Conservation (phyloP, 2,113 vertebrate genomes). For the Sporophila hypoxantha region DNA sequence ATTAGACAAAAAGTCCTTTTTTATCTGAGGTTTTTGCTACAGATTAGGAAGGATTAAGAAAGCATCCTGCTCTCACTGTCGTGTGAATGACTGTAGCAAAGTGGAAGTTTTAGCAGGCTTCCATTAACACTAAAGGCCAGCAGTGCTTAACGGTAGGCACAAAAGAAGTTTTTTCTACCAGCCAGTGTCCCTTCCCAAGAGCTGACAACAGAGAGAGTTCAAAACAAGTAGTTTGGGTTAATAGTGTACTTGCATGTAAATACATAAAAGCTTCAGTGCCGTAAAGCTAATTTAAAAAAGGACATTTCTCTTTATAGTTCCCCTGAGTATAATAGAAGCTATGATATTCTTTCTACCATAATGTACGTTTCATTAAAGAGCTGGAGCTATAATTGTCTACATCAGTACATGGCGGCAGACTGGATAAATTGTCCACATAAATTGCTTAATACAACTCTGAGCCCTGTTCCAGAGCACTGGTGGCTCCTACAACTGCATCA, state of each 20-base stretch:
- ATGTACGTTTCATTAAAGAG: conserved; percentile 68
- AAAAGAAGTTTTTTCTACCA: conserved; percentile 5
- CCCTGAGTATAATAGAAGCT: conserved; percentile 63
- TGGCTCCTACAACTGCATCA: conserved; percentile 9
- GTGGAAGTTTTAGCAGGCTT: conserved; percentile 44
- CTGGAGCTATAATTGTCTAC: conserved; percentile 66
- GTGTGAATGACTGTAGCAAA: conserved; percentile 2
- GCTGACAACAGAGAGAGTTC: conserved; percentile 37
- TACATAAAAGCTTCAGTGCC: conserved; percentile 64
- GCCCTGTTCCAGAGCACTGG: not conserved
- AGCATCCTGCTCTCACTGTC: conserved; percentile 22
- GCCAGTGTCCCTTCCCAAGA: not conserved
- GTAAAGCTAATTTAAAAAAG: conserved; percentile 70
- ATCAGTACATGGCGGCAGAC: conserved; percentile 49
- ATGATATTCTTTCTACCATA: conserved; percentile 67
- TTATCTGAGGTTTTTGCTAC: conserved; percentile 59
- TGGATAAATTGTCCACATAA: conserved; percentile 59
- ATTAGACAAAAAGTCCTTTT: conserved; percentile 60
- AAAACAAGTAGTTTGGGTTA: conserved; percentile 63
- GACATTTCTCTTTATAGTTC: conserved; percentile 69
- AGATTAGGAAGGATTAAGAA: conserved; percentile 65
- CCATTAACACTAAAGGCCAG: conserved; percentile 39
- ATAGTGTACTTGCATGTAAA: conserved; percentile 69
- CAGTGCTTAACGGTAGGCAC: not conserved
- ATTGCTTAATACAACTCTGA: conserved; percentile 54